These are phyloP conservation scores for Zeuzera pyrina DNA, from an alignment of 2,888 invertebrate species.

Conservation along the genomic window DNA sequence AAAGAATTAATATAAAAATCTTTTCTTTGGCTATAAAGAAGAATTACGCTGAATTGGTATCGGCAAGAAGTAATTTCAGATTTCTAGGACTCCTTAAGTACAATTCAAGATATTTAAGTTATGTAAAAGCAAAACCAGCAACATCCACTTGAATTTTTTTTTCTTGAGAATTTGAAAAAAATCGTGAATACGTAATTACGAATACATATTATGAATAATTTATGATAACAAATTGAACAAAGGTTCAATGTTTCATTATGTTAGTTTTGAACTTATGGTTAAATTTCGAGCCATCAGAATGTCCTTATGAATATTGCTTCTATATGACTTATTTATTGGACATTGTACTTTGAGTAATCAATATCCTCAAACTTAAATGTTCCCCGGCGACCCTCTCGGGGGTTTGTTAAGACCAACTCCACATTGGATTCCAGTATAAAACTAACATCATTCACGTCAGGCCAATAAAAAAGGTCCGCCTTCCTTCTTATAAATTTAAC, in stretches of 20 bases:
- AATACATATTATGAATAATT: neutral
- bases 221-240: neutral
- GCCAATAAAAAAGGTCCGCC: slow-evolving; percentile 10
- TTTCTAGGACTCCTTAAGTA: neutral
- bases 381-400: slow-evolving; percentile 9
- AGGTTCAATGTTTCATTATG: neutral
- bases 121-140: neutral
- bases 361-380: slow-evolving; percentile 8
- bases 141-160: neutral
- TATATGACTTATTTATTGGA: slow-evolving; percentile 5
- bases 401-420: slow-evolving; percentile 7
- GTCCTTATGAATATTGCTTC: neutral
- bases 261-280: neutral
- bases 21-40: too few relatives aligned
- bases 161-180: neutral
- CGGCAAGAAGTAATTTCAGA: too few relatives aligned
- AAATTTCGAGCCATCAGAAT: neutral
- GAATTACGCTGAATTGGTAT: too few relatives aligned
- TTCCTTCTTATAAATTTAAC: slow-evolving; percentile 7
- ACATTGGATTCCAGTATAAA: slow-evolving; percentile 10
- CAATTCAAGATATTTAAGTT: neutral
- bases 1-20: too few relatives aligned
- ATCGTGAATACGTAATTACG: neutral
- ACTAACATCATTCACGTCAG: slow-evolving; percentile 11
- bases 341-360: slow-evolving; percentile 10